A percentile compares a stretch with the other conserved stretches of the same genome.
Evolutionary conservation across 2,797 vertebrate species (phyloP).

Genomic region (Esox masquinongy): DNA sequence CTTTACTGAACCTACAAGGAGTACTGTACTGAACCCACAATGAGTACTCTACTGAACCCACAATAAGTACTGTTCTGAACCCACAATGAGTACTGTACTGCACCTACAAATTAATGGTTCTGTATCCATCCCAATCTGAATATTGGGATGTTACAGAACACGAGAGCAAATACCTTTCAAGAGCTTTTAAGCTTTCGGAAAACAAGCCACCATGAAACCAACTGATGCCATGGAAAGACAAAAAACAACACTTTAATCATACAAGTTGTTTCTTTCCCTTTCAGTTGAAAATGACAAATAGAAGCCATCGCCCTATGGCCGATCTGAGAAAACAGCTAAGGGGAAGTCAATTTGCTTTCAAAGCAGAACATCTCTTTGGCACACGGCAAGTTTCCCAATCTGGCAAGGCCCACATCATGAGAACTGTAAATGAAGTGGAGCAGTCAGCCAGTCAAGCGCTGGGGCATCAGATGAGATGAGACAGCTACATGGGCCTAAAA

Average conservation of each 20-base stretch:
- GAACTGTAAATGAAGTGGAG: constrained; percentile 30
- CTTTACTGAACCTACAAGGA: too few relatives aligned
- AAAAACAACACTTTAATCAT: constrained; percentile 56
- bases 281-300: constrained; percentile 40
- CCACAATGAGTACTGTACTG: background rate
- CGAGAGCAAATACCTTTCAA: constrained; percentile 37
- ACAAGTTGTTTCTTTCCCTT: constrained; percentile 41
- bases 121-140: constrained; percentile 40
- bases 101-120: constrained; percentile 14
- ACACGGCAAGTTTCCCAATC: constrained; percentile 41
- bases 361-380: constrained; percentile 48
- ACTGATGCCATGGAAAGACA: constrained; percentile 51
- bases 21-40: background rate
- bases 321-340: constrained; percentile 57
- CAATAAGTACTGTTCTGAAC: constrained; percentile 26
- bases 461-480: constrained; percentile 36
- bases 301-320: constrained; percentile 46
- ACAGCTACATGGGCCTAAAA: constrained; percentile 29
- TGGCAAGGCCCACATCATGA: constrained; percentile 39
- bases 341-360: constrained; percentile 43
- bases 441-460: constrained; percentile 32
- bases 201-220: constrained; percentile 47
- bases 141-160: constrained; percentile 31
- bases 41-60: background rate
- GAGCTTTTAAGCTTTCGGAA: constrained; percentile 46